Percentiles rank a stretch among this genome's conserved stretches.
Conservation (phyloP, 2,888 invertebrate genomes). For the Philopedon plagiatum region DNA sequence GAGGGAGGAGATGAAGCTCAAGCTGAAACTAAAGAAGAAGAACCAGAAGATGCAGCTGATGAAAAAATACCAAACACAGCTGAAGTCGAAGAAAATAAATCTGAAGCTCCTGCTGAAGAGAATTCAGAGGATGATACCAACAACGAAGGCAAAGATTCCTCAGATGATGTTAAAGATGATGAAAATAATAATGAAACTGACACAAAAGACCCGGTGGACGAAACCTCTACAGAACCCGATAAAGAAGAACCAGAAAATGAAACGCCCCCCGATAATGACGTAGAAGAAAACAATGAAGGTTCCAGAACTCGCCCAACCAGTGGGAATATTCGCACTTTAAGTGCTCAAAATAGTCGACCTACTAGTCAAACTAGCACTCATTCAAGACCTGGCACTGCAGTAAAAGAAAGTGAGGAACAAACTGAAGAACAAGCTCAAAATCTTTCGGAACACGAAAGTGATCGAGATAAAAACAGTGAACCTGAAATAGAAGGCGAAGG, state of each 20-base stretch:
- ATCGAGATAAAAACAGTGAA: conserved; percentile 32
- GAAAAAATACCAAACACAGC: neutral
- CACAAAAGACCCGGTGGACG: neutral
- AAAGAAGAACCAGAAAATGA: conserved; percentile 12
- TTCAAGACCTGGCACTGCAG: conserved; percentile 47
- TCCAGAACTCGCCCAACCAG: conserved; percentile 41
- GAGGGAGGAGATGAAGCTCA: neutral
- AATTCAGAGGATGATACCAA: conserved; percentile 35
- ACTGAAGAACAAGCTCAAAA: conserved; percentile 42
- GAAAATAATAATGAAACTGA: conserved; percentile 6
- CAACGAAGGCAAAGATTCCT: conserved; percentile 23
- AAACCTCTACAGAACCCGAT: conserved; percentile 20
- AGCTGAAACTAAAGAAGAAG: conserved; percentile 13
- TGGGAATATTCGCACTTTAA: conserved; percentile 11
- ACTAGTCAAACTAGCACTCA: conserved; percentile 39
- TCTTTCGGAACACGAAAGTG: conserved; percentile 8
- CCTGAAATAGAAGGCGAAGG: conserved; percentile 61
- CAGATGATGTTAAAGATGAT: neutral
- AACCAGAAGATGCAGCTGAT: conserved; percentile 1
- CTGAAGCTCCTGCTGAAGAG: conserved; percentile 43
- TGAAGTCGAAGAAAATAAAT: conserved; percentile 36
- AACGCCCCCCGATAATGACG: neutral
- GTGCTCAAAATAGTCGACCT: conserved; percentile 7
- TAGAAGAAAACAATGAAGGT: neutral
- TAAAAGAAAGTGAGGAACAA: conserved; percentile 20